phyloP scores from a whole-genome alignment of 2,888 invertebrate genomes.

The Baronia brevicornis region DNA sequence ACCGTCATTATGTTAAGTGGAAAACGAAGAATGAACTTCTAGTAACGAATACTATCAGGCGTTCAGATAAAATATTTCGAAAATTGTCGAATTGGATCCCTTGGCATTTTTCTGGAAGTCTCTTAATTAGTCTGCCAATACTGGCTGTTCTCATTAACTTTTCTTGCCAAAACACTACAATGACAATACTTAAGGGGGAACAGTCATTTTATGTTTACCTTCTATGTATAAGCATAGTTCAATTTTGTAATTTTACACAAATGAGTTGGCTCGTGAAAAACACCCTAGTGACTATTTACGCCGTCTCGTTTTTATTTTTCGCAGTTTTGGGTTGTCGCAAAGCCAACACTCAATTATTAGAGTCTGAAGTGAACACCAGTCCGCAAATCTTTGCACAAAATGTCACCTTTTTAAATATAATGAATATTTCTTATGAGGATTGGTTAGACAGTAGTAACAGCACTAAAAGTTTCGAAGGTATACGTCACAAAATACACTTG shows the following conservation, averaged over 20 bases:
- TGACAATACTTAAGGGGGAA: constrained; percentile 64
- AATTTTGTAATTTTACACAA: constrained; percentile 97
- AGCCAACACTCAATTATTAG: constrained; percentile 53
- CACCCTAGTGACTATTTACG: constrained; percentile 84
- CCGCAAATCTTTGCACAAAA: constrained; percentile 35
- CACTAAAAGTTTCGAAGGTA: constrained; percentile 27
- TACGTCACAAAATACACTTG: constrained; percentile 51
- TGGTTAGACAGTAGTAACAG: constrained; percentile 30
- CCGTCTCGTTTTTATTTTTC: constrained; percentile 82
- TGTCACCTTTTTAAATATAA: constrained; percentile 30
- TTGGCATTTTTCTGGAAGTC: constrained; percentile 88
- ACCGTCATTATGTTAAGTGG: constrained; percentile 71
- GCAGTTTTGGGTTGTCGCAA: constrained; percentile 75
- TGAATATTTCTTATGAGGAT: constrained; percentile 32
- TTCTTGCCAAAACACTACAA: constrained; percentile 76
- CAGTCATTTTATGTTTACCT: constrained; percentile 86
- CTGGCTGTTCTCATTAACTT: constrained; percentile 86
- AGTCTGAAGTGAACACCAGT: constrained; percentile 34
- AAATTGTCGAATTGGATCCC: constrained; percentile 88
- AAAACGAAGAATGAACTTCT: constrained; percentile 52
- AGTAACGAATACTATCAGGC: constrained; percentile 39
- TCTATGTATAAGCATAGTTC: constrained; percentile 89
- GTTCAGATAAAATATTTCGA: constrained; percentile 51
- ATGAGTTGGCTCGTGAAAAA: constrained; percentile 97
- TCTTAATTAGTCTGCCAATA: constrained; percentile 90